phyloP scores from a whole-genome alignment of 2,888 invertebrate genomes.

The Drosophila mimica region DNA sequence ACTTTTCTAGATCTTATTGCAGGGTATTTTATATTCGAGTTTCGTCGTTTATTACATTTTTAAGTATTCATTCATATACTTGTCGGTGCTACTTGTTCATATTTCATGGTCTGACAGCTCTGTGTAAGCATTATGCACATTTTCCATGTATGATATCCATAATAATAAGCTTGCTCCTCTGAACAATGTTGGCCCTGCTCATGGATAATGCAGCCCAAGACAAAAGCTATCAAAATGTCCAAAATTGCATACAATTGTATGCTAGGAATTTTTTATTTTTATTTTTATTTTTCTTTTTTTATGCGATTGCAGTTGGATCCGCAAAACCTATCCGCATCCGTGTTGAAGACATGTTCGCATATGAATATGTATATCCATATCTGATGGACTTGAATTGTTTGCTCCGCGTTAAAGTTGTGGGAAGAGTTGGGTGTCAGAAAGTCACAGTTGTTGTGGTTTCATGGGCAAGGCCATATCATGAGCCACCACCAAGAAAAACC shows the following conservation, averaged over 20 bases:
- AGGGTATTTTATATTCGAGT: not conserved
- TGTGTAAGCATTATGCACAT: constrained; percentile 30
- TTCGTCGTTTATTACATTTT: too few relatives aligned
- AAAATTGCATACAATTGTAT: constrained; percentile 32
- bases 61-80: not conserved
- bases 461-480: constrained; percentile 67
- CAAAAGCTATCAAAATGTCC: constrained; percentile 63
- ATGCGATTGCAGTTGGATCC: constrained; percentile 47
- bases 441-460: constrained; percentile 36
- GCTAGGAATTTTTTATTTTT: too few relatives aligned
- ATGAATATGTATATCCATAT: constrained; percentile 40
- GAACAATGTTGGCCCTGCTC: constrained; percentile 29
- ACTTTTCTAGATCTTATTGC: too few relatives aligned
- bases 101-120: constrained; percentile 25
- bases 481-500: not conserved
- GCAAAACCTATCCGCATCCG: constrained; percentile 54
- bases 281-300: constrained; percentile 29
- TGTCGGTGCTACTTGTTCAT: not conserved
- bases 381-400: constrained; percentile 50
- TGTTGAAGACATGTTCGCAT: constrained; percentile 16
- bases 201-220: constrained; percentile 27
- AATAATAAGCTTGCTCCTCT: constrained; percentile 37
- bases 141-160: constrained; percentile 34
- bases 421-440: constrained; percentile 4
- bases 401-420: not conserved